A percentile compares a stretch with the other conserved stretches of the same genome.
These are phyloP conservation scores for Anoura caudifer DNA, from an alignment of 2,113 vertebrate genomes.

Conservation along the genomic window DNA sequence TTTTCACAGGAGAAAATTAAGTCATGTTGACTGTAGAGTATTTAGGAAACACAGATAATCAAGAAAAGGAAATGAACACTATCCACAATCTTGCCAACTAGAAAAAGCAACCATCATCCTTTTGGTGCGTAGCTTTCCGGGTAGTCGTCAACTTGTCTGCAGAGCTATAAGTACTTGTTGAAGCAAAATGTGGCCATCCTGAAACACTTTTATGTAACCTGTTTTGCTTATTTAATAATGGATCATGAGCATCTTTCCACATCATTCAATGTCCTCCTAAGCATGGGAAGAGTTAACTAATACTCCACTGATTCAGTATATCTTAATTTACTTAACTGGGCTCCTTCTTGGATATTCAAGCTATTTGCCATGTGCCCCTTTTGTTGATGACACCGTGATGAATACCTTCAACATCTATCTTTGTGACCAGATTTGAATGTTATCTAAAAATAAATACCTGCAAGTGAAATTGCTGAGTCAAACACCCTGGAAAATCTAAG, in stretches of 20 bases:
- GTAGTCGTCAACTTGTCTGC: background rate
- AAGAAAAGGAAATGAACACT: background rate
- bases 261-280: background rate
- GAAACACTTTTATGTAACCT: background rate
- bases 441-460: background rate
- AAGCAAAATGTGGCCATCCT: background rate
- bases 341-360: background rate
- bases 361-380: background rate
- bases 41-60: background rate
- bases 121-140: background rate
- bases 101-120: background rate
- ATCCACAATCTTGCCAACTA: background rate
- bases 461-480: background rate
- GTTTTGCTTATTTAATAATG: background rate
- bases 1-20: background rate
- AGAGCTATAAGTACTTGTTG: background rate
- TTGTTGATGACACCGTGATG: background rate
- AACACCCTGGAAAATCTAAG: background rate
- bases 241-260: background rate
- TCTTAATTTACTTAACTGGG: background rate
- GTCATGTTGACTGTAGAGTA: background rate
- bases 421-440: background rate
- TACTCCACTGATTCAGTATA: background rate
- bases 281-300: background rate
- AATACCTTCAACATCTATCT: background rate